These are phyloP conservation scores for Ormyrus pomaceus DNA, from an alignment of 2,888 invertebrate species.

Conservation along the genomic window DNA sequence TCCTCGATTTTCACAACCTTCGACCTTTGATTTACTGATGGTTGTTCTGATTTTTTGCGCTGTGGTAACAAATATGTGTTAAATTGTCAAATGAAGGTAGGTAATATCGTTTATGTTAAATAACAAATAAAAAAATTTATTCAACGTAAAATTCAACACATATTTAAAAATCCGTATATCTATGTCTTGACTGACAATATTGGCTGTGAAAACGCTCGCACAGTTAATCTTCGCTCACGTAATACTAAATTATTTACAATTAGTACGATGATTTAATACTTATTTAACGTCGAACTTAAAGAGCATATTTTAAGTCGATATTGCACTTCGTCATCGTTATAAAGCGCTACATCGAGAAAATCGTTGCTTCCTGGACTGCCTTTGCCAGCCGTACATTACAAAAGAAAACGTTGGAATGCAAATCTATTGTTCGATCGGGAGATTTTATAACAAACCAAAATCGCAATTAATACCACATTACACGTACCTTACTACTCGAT, in stretches of 20 bases:
- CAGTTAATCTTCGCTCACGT: neutral
- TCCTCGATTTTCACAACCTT: conserved; percentile 31
- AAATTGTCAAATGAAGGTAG: neutral
- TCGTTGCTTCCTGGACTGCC: neutral
- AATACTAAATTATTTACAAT: neutral
- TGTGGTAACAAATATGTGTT: conserved; percentile 8
- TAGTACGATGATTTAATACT: neutral
- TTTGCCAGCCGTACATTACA: conserved; percentile 1
- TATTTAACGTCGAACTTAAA: neutral
- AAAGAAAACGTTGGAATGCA: neutral
- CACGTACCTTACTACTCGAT: conserved; percentile 59
- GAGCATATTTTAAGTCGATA: conserved; percentile 15
- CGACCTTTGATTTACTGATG: conserved; percentile 36
- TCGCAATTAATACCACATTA: neutral
- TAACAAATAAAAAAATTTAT: neutral
- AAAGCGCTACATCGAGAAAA: neutral
- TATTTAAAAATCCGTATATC: neutral
- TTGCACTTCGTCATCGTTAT: conserved; percentile 22
- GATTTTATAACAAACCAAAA: neutral
- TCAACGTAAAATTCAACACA: neutral
- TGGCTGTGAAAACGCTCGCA: neutral
- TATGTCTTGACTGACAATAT: neutral
- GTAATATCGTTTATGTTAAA: no score
- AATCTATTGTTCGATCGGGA: neutral
- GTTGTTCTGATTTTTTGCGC: conserved; percentile 5